phyloP scores from a whole-genome alignment of 2,888 invertebrate genomes.

The Tricholauxania praeusta region DNA sequence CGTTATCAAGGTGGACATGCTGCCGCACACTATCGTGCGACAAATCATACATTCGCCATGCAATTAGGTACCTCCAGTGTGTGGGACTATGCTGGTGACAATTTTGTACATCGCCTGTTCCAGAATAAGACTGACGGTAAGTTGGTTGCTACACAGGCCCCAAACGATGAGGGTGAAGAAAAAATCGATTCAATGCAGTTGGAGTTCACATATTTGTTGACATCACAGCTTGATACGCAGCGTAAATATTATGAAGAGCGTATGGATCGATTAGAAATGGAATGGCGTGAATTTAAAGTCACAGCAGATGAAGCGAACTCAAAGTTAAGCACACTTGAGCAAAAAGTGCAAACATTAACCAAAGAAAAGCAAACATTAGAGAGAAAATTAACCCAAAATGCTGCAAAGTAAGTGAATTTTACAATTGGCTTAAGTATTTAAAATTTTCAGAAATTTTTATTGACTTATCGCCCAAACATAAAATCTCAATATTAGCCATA shows the following conservation, averaged over 20 bases:
- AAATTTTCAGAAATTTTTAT: too few relatives aligned
- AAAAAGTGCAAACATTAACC: constrained; percentile 70
- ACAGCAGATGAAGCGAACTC: constrained; percentile 70
- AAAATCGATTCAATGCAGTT: constrained; percentile 95
- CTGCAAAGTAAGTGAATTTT: constrained; percentile 70
- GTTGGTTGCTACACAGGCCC: constrained; percentile 84
- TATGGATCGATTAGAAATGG: constrained; percentile 72
- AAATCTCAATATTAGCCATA: too few relatives aligned
- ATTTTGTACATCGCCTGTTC: constrained; percentile 90
- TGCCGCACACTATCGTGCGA: constrained; percentile 93
- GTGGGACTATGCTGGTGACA: constrained; percentile 99
- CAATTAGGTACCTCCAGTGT: constrained; percentile 96
- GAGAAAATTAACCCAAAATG: constrained; percentile 76
- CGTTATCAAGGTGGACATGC: constrained; percentile 92
- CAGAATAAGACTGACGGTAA: constrained; percentile 98
- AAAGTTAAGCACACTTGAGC: constrained; percentile 68
- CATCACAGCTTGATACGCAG: constrained; percentile 95
- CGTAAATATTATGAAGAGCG: constrained; percentile 91
- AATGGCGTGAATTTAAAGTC: constrained; percentile 71
- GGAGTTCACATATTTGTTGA: constrained; percentile 96
- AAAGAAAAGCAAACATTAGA: constrained; percentile 80
- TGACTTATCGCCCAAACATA: too few relatives aligned
- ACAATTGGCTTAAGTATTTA: background rate
- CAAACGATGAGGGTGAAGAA: constrained; percentile 75
- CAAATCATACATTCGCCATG: constrained; percentile 97